Evolutionary conservation across 2,113 vertebrate genomes (phyloP), one percentile per base, ranked within the genome.

Genomic region (Lota lota): DNA sequence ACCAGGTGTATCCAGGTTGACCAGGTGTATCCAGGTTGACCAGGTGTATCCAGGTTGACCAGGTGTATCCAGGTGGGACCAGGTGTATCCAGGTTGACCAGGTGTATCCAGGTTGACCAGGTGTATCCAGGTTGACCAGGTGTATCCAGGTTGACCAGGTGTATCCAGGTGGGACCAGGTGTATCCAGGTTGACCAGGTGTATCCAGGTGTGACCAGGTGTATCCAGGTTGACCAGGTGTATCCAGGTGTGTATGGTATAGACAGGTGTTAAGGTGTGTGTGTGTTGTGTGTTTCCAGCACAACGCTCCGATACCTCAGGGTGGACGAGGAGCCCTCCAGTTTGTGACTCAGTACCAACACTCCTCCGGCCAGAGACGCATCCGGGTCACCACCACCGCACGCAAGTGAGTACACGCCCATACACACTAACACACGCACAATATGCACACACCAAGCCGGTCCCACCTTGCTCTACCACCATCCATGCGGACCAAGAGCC

Each of bases 291-390:
- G 66, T 54, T 75, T 63, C 17, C 77, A 96, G 95, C 95, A 96
- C 79, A 96, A 95, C 59, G 95, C 95, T 74, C 94, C 95, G 20
- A 95, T 96, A 83, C 95, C 94, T 76, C 95, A 96, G 88, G 95
- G 95, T 71, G 95, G 95, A 50, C 92, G 95, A 63, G 95, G 95
- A 75, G 94, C 95, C 21, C 88, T 96, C 71, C 95, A 96, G 68
- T 96, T 93, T 79, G 94, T 96, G 76, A 96, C 94, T 76, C 94
- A 96, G 77, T 96, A 95, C 82, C 95, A 96, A 77, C 95, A 96
- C 89, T 95, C 95, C 68, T 94, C 94, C 61, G 95, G 95, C 11
- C 95, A 95, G 90, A 92, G 92, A 68, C 93, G 95, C 21, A 95
- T 96, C 74, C 84, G 94, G 73, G 95, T 96, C 71, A 94, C 94